A percentile compares a stretch with the other conserved stretches of the same genome.
These are phyloP conservation scores for Erebia palarica DNA, from an alignment of 2,888 invertebrate genomes.

Conservation along the genomic window DNA sequence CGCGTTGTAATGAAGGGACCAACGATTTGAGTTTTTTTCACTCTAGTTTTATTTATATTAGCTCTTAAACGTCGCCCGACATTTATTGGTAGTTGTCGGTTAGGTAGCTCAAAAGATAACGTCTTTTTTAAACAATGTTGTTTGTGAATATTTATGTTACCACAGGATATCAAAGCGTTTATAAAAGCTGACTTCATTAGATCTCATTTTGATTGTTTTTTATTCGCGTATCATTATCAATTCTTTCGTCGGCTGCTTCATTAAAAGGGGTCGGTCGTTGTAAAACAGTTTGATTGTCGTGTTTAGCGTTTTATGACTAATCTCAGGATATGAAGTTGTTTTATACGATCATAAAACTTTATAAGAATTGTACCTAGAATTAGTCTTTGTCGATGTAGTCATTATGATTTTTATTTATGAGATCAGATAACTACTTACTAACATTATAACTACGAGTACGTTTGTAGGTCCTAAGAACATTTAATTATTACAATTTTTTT, in stretches of 20 bases:
- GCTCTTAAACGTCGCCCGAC: conserved; percentile 34
- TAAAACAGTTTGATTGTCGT: conserved; percentile 29
- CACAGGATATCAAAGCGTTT: conserved; percentile 14
- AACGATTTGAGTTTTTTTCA: conserved; percentile 35
- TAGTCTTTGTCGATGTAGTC: background rate
- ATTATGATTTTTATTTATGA: no score
- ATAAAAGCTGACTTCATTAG: conserved; percentile 21
- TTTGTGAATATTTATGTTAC: conserved; percentile 16
- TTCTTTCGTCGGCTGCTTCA: conserved; percentile 23
- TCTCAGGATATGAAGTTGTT: conserved; percentile 16
- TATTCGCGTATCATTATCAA: conserved; percentile 17
- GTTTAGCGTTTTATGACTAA: conserved; percentile 34
- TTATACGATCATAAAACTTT: conserved; percentile 25
- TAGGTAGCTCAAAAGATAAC: conserved; percentile 18
- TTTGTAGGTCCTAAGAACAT: background rate
- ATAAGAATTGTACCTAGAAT: conserved; percentile 14
- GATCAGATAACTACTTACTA: no score
- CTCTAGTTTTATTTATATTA: conserved; percentile 39
- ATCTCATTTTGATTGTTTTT: conserved; percentile 23
- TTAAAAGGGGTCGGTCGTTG: conserved; percentile 22
- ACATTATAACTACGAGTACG: no score
- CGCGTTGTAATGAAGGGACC: conserved; percentile 44
- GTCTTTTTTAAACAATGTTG: background rate
- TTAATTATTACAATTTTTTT: background rate
- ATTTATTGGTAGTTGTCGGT: conserved; percentile 25